Conservation (phyloP, 2,113 vertebrate genomes). For the Poeciliopsis retropinna region DNA sequence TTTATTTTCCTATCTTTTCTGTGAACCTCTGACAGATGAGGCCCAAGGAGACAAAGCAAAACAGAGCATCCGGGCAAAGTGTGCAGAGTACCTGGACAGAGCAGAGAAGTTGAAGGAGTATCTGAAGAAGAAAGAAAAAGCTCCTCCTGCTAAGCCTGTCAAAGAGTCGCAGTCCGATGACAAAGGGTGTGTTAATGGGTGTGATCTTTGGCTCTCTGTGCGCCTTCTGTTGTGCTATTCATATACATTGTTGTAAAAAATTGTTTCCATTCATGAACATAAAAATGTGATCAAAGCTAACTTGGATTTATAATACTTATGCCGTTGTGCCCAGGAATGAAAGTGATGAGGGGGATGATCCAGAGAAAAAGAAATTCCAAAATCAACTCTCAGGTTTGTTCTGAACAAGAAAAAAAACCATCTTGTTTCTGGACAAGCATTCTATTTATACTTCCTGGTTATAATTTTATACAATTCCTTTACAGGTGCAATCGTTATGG, state of each 20-base stretch:
- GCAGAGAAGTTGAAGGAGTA: constrained; percentile 96
- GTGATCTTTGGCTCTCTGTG: constrained; percentile 9
- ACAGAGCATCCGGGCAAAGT: constrained; percentile 91
- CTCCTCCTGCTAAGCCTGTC: constrained; percentile 87
- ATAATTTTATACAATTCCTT: constrained; percentile 1
- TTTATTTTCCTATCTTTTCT: constrained; percentile 2
- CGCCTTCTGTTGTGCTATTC: constrained; percentile 9
- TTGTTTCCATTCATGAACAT: not conserved
- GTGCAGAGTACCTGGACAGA: constrained; percentile 93
- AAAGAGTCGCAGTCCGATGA: constrained; percentile 92
- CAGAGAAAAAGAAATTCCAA: constrained; percentile 98
- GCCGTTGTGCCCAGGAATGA: constrained; percentile 86
- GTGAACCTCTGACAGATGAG: constrained; percentile 85
- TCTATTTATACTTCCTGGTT: not conserved
- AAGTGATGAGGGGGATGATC: constrained; percentile 93
- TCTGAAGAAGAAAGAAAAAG: constrained; percentile 91
- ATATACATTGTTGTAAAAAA: not conserved
- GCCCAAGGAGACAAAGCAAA: constrained; percentile 94
- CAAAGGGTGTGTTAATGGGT: constrained; percentile 87
- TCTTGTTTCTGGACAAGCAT: not conserved
- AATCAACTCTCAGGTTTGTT: constrained; percentile 94
- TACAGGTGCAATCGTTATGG: constrained; percentile 95
- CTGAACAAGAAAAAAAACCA: not conserved
- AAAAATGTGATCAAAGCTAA: not conserved
- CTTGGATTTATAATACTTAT: not conserved